Base-by-base conservation (phyloP, 2,888 invertebrate genomes). In the Tachina lurida region DNA sequence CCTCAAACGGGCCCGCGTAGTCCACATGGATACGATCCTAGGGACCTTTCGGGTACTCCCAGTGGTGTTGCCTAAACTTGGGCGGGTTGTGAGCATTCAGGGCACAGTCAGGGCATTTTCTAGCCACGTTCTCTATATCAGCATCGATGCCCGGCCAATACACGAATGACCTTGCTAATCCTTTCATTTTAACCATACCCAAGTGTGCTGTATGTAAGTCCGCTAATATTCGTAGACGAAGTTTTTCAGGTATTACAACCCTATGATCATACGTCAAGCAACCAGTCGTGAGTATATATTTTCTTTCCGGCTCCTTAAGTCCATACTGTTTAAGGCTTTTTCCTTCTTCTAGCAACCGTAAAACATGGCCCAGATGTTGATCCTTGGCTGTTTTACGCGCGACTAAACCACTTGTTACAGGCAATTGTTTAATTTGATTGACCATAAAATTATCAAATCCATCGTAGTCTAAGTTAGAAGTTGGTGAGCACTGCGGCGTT, bases 1-100 rank as follows among this genome's bases (percentile, higher is more conserved):
- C 90, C 10, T 88, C 71, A 70, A 91, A 87, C 41, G 91, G 92
- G 17, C 92, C 93, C 13, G 92, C 91, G 87, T 91, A 93, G 87
- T 93, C 93, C 12, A 76, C 22, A 52, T 84, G 54, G 13, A 73
- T 73, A 10, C 76, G 76, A n/a, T 84, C 22, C 76, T 62, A 78
- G 3, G 80, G 71, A 7, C 67, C 67, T 41, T 60, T 80, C 1
- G 71, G 70, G 45, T 84, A 80, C 22, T 84, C 31, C 71, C 71
- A 84, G 39, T 84, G 80, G 31, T 84, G n/a, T n/a, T 31, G 31
- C 31, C 31, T 31, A 31, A 31, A 31, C 31, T 84, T 19, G 1
- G 70, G 15, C 17, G 19, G 60, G 0, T 22, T 10, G 77, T 76
- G 68, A 68, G 8, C 4, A 74, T 49, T 4, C 58, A 49, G 13